Evolutionary conservation across 35 echinoderm and acorn worm species (phyloP).

Genomic region (Heliocidaris erythrogramma): DNA sequence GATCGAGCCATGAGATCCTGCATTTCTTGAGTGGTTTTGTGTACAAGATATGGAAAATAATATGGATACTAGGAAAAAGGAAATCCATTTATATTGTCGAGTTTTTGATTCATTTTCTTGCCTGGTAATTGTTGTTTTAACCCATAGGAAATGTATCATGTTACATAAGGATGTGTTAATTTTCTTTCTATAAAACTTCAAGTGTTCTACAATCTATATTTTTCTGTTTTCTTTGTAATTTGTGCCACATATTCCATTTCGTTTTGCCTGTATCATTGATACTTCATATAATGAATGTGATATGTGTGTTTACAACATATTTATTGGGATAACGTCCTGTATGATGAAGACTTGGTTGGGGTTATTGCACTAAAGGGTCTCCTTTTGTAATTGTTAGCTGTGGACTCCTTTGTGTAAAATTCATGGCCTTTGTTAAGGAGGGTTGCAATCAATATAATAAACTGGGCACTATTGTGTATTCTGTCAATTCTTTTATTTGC

Average conservation of each 20-base stretch:
- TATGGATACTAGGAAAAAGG: not conserved
- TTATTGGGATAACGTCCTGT: not conserved
- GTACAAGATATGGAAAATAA: not conserved
- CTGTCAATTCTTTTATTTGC: not conserved
- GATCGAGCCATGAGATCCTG: no score
- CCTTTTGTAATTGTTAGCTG: not conserved
- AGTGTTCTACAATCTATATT: no score
- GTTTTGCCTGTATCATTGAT: not conserved
- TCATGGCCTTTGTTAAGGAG: not conserved
- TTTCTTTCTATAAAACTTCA: no score
- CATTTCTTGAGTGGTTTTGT: not conserved
- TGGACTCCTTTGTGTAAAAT: not conserved
- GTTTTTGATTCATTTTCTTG: no score
- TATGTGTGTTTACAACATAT: not conserved
- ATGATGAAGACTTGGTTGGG: not conserved
- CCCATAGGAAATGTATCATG: no score
- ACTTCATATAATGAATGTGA: not conserved
- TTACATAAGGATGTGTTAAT: no score
- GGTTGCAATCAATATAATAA: not conserved
- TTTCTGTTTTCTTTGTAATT: not conserved
- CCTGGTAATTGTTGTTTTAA: no score
- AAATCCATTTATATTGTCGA: no score
- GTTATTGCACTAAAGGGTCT: not conserved
- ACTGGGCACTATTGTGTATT: not conserved
- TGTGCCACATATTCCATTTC: no score